These are phyloP conservation scores for Grapholita molesta DNA, from an alignment of 1,140 invertebrate species.

Conservation along the genomic window DNA sequence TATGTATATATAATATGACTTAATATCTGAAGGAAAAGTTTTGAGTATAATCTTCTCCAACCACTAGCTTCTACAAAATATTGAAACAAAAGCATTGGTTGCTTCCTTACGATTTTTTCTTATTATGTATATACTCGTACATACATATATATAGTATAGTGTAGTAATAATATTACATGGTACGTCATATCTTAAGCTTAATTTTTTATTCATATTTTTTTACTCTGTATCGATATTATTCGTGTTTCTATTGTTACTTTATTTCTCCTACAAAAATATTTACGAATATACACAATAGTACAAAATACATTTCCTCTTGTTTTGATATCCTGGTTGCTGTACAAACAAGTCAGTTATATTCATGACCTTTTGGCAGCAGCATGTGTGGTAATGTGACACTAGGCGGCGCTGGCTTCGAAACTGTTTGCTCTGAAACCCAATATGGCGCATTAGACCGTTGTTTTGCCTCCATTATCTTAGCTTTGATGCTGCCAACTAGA, in stretches of 20 bases:
- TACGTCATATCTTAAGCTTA: no score
- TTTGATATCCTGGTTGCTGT: conserved; percentile 2
- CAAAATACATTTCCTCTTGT: neutral
- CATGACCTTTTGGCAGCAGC: conserved; percentile 59
- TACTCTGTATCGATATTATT: neutral
- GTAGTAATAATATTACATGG: no score
- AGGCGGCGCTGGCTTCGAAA: conserved; percentile 34
- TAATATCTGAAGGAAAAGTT: no score
- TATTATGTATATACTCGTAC: no score
- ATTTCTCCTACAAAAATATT: neutral
- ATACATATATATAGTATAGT: no score
- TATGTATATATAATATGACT: no score
- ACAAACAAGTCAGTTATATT: conserved; percentile 45
- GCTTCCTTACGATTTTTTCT: no score
- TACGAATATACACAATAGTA: neutral
- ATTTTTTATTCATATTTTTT: no score
- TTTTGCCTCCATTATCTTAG: conserved; percentile 69
- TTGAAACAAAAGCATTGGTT: no score
- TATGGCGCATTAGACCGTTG: conserved; percentile 64
- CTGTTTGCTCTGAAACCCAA: conserved; percentile 64
- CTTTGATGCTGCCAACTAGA: conserved; percentile 62
- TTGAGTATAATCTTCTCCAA: no score
- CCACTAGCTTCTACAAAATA: no score
- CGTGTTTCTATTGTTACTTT: neutral
- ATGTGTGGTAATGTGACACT: conserved; percentile 59